Evolutionary conservation across 2,113 vertebrate species (phyloP).

Genomic region (Neopipo cinnamomea): DNA sequence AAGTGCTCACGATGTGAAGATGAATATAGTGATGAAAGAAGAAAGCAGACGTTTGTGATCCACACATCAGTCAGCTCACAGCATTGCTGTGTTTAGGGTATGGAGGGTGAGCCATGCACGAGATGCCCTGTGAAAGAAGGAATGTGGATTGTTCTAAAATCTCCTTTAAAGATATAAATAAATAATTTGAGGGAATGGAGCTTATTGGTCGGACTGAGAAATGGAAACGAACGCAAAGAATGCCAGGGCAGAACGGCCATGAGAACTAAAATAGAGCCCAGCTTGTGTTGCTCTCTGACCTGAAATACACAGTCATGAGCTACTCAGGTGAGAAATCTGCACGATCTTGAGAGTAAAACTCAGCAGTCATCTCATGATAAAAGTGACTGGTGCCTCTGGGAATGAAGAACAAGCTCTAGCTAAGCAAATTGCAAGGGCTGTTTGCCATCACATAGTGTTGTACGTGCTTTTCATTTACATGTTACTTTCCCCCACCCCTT

Average conservation of each 20-base stretch:
- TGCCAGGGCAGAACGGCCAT: background rate
- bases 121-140: background rate
- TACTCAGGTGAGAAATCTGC: slow-evolving; percentile 17
- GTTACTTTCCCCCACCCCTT: background rate
- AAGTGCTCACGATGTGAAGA: background rate
- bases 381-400: background rate
- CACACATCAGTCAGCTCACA: background rate
- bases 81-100: background rate
- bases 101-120: background rate
- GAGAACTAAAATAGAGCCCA: background rate
- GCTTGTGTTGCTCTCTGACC: slow-evolving; percentile 1
- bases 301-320: background rate
- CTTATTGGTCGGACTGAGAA: background rate
- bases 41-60: background rate
- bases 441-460: background rate
- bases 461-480: background rate
- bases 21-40: background rate
- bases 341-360: slow-evolving; percentile 13
- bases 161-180: background rate
- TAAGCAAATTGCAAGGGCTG: background rate
- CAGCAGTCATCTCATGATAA: background rate
- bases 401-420: background rate
- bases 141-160: background rate
- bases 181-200: background rate
- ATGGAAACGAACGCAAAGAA: background rate